Evolutionary conservation across 2,113 vertebrate genomes (phyloP).

Genomic region (Proterorhinus semilunaris): DNA sequence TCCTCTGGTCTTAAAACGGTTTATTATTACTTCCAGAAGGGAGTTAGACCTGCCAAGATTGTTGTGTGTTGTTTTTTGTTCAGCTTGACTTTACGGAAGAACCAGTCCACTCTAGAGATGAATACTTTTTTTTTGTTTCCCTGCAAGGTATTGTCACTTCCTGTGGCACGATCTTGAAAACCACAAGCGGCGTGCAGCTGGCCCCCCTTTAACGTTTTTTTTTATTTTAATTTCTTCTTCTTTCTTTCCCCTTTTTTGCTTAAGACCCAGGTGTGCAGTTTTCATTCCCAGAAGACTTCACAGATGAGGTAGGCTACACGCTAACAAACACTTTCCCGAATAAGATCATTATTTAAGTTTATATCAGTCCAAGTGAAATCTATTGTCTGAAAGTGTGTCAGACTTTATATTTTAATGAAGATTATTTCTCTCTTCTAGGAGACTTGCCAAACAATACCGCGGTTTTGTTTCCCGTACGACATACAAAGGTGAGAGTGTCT

Average conservation of each 20-base stretch:
- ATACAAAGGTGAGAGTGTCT: constrained; percentile 77
- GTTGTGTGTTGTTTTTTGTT: too few relatives aligned
- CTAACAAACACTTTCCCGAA: too few relatives aligned
- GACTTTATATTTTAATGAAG: not conserved
- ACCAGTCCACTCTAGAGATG: too few relatives aligned
- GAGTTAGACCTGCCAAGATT: too few relatives aligned
- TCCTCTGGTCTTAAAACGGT: too few relatives aligned
- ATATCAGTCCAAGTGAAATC: too few relatives aligned
- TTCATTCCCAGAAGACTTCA: constrained; percentile 74
- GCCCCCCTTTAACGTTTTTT: constrained; percentile 6
- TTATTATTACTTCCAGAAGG: too few relatives aligned
- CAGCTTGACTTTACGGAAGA: too few relatives aligned
- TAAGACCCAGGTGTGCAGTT: constrained; percentile 73
- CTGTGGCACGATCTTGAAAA: constrained; percentile 66
- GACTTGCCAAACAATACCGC: constrained; percentile 77
- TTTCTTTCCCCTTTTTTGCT: not conserved
- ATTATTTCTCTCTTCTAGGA: constrained; percentile 68
- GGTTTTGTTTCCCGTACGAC: constrained; percentile 90
- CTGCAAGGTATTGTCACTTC: constrained; percentile 34
- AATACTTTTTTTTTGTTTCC: too few relatives aligned
- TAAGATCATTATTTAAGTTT: too few relatives aligned
- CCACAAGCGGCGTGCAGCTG: constrained; percentile 43
- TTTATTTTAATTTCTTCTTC: not conserved
- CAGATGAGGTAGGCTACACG: constrained; percentile 49
- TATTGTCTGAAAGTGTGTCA: too few relatives aligned